phyloP scores from a whole-genome alignment of 2,888 invertebrate species.

The Sturmia bella region DNA sequence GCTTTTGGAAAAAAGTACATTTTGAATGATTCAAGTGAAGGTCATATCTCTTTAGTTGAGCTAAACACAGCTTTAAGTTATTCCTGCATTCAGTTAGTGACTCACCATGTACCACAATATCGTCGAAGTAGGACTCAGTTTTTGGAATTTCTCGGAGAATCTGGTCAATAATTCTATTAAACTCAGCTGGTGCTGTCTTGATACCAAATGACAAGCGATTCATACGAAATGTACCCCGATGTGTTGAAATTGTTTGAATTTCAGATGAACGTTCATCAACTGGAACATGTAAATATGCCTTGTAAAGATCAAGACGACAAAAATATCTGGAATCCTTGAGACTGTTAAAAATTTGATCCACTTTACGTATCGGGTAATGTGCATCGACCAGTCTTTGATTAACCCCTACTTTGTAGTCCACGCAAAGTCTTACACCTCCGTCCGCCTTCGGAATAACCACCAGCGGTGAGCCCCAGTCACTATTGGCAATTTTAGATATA shows the following conservation, averaged over 20 bases:
- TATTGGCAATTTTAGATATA: too few relatives aligned
- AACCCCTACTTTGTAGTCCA: not conserved
- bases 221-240: constrained; percentile 1
- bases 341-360: not conserved
- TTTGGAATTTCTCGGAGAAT: constrained; percentile 14
- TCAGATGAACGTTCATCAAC: not conserved
- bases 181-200: constrained; percentile 29
- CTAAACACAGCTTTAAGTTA: not conserved
- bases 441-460: not conserved
- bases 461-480: not conserved
- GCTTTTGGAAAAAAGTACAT: constrained; percentile 37
- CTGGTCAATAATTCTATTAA: constrained; percentile 50
- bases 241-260: constrained; percentile 23
- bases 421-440: not conserved
- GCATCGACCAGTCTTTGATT: not conserved
- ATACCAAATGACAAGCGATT: constrained; percentile 24
- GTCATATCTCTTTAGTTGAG: not conserved
- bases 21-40: constrained; percentile 24
- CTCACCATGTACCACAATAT: not conserved
- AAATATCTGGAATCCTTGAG: not conserved
- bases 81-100: not conserved
- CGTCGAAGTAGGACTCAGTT: constrained; percentile 48
- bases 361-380: not conserved
- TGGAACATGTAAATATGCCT: constrained; percentile 16
- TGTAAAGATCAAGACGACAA: constrained; percentile 6